These are phyloP conservation scores for Anthopleura xanthogrammica DNA, from an alignment of 92 coral and sea anemone genomes.

Conservation along the genomic window DNA sequence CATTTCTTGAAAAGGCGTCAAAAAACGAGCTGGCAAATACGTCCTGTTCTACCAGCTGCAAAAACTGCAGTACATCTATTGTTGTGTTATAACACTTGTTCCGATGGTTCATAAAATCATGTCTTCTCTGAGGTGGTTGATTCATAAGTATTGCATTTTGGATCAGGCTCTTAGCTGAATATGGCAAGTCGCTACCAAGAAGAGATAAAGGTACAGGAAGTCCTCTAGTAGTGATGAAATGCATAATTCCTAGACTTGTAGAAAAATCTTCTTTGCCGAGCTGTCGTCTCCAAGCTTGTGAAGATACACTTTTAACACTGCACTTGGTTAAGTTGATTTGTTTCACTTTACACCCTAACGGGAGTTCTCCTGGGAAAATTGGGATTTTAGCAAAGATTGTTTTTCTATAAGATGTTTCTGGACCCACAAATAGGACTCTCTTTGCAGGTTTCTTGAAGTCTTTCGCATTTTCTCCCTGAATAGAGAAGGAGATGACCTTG, in stretches of 20 bases:
- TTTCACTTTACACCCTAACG: constrained; percentile 11
- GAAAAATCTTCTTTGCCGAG: not conserved
- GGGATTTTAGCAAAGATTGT: constrained; percentile 15
- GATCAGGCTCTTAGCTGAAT: too few species aligned
- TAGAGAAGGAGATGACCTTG: constrained; percentile 4
- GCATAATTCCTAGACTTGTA: constrained; percentile 11
- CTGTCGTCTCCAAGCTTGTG: constrained; percentile 17
- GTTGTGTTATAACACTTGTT: not conserved
- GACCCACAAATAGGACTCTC: constrained; percentile 3
- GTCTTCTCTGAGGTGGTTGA: not conserved
- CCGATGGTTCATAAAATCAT: not conserved
- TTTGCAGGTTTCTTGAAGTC: constrained; percentile 13
- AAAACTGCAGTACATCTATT: not conserved
- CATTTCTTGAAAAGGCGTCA: not conserved
- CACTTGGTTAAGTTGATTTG: constrained; percentile 11
- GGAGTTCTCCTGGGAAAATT: constrained; percentile 26
- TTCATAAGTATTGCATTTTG: not conserved
- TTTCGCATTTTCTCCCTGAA: constrained; percentile 26
- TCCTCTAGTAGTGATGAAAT: constrained; percentile 2
- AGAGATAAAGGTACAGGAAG: constrained; percentile 25
- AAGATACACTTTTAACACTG: not conserved
- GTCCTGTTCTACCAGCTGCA: constrained; percentile 24
- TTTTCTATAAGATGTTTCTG: not conserved
- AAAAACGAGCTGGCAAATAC: constrained; percentile 14
- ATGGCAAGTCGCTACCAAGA: constrained; percentile 10